phyloP scores from a whole-genome alignment of 1,140 invertebrate genomes.

The Rhagoletis zephyria region DNA sequence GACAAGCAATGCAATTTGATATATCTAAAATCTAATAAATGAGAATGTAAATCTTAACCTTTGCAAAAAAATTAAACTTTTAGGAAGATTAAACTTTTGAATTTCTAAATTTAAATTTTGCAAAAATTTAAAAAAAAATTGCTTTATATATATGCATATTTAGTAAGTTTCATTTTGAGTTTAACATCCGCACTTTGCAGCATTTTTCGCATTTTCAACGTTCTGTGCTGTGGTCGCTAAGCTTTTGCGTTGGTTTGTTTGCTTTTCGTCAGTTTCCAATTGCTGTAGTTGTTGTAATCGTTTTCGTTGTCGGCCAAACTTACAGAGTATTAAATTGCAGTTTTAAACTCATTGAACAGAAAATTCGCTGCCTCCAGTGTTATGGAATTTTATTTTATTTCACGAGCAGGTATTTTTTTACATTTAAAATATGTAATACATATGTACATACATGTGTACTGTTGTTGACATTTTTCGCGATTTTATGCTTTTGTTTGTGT shows the following conservation, averaged over 20 bases:
- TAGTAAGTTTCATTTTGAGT: not conserved
- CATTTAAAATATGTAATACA: not conserved
- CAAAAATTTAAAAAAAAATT: too few relatives aligned
- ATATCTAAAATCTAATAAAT: too few relatives aligned
- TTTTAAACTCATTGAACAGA: constrained; percentile 30
- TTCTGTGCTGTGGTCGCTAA: not conserved
- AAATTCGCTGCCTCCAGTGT: not conserved
- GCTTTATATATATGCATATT: too few relatives aligned
- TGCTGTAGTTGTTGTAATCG: constrained; percentile 10
- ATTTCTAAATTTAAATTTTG: too few relatives aligned
- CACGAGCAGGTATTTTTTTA: not conserved
- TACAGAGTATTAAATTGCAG: constrained; percentile 36
- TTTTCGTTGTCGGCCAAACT: constrained; percentile 41
- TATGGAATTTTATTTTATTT: constrained; percentile 40
- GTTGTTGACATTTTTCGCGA: not conserved
- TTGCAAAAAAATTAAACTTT: too few relatives aligned
- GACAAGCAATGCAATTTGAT: too few relatives aligned
- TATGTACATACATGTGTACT: too few relatives aligned
- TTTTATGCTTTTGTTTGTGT: not conserved
- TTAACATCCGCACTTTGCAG: not conserved
- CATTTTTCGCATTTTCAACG: not conserved
- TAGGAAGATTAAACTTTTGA: too few relatives aligned
- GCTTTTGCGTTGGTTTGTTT: not conserved
- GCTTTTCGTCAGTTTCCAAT: not conserved
- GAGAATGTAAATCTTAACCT: too few relatives aligned